These are phyloP conservation scores for Istiophorus platypterus DNA, from an alignment of 2,113 vertebrate genomes.

Conservation along the genomic window DNA sequence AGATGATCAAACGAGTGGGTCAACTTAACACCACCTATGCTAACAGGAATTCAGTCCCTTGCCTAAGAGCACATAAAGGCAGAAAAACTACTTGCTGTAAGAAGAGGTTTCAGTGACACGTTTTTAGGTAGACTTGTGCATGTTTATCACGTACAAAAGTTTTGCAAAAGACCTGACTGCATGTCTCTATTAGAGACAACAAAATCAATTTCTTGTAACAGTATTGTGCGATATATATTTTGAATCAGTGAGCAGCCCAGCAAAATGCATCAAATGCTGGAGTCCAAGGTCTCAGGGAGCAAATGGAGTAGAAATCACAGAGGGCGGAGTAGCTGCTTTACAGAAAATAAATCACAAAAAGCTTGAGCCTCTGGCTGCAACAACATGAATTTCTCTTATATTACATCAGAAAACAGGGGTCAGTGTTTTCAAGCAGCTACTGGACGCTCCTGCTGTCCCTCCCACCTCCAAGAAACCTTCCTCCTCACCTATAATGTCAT, in stretches of 20 bases:
- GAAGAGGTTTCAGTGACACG: neutral
- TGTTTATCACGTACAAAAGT: neutral
- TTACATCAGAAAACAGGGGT: conserved; percentile 20
- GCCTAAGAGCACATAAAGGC: neutral
- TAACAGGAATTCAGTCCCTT: neutral
- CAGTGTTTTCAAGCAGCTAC: neutral
- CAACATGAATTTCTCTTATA: neutral
- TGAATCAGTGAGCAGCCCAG: neutral
- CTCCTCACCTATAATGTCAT: neutral
- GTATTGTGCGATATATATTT: neutral
- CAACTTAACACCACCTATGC: neutral
- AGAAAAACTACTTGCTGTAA: neutral
- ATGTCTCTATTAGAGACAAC: neutral
- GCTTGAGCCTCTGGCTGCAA: neutral
- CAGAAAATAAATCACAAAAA: conserved; percentile 9
- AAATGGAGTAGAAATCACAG: conserved; percentile 10
- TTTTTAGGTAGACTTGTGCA: neutral
- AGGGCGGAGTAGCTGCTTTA: conserved; percentile 5
- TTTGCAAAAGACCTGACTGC: neutral
- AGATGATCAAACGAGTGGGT: neutral
- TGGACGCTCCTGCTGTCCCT: neutral
- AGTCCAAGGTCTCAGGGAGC: conserved; percentile 6
- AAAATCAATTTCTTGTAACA: neutral
- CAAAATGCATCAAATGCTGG: conserved; percentile 15
- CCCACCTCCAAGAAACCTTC: neutral